Percentiles rank a stretch among this genome's conserved stretches.
phyloP scores from a whole-genome alignment of 2,888 invertebrate genomes.

The Tenthredo amoena region DNA sequence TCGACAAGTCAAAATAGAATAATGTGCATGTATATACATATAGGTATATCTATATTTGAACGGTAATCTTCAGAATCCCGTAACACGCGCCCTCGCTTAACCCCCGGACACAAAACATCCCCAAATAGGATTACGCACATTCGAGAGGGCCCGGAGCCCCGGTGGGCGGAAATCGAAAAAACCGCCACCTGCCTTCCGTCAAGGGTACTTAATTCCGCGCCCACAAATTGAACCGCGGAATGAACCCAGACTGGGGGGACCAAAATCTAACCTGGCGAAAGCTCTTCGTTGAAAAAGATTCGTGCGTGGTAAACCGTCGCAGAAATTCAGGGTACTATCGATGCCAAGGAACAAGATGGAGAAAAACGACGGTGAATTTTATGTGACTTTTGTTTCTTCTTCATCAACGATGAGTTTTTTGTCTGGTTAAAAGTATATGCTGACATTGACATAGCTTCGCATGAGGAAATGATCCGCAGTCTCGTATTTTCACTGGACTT shows the following conservation, averaged over 20 bases:
- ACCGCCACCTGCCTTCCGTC: constrained; percentile 43
- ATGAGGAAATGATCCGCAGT: background rate
- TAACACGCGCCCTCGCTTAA: constrained; percentile 37
- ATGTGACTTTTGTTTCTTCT: background rate
- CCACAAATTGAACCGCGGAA: constrained; percentile 22
- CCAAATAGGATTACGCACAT: constrained; percentile 43
- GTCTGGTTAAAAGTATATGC: background rate
- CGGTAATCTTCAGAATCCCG: constrained; percentile 34
- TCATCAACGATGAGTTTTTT: background rate
- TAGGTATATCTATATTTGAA: background rate
- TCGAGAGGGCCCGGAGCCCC: background rate
- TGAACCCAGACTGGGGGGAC: background rate
- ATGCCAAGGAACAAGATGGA: background rate
- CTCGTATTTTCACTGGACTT: background rate
- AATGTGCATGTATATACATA: background rate
- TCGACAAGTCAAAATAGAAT: constrained; percentile 35
- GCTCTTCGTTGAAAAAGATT: background rate
- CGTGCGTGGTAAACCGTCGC: background rate
- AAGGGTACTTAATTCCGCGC: constrained; percentile 2
- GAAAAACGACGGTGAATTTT: background rate
- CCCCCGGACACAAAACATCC: constrained; percentile 44
- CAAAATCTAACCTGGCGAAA: background rate
- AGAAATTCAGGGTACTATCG: background rate
- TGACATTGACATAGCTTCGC: background rate
- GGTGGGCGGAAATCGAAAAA: constrained; percentile 30